Base-by-base conservation (phyloP, 64 coral and sea anemone species). In the Trachythela sp. region DNA sequence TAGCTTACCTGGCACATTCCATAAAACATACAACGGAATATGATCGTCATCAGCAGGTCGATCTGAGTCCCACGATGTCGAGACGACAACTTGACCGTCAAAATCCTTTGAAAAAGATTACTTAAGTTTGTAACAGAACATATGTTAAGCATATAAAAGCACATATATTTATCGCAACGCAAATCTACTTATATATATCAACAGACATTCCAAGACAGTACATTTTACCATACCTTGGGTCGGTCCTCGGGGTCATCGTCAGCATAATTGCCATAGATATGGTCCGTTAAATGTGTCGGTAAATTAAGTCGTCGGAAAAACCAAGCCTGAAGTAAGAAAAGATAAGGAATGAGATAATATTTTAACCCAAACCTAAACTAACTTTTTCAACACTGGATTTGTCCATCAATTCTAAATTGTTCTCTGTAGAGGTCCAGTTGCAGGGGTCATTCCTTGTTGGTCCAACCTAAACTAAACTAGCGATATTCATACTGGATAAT, bases 21-120 rank as follows among this genome's bases (percentile, higher is more conserved):
- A 97, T 15, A 94, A 83, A 0, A 91, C 86, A 84, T 97, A 97
- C 13, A 97, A 56, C 22, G 95, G 95, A 48, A 97, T 86, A 41
- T 88, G 88, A 67, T 97, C 95, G 18, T 86, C 60, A 24, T 94
- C 86, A 30, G 92, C 67, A 22, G 94, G 90, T 37, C 95, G 67
- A 35, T 97, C 95, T 15, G 83, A 86, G 52, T 97, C 95, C 95
- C 95, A 97, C 15, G 92, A 94, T 8, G 90, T 97, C n/a, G 95
- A 94, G 9, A 97, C 85, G 30, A 94, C 77, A 5, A 97, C 92
- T 50, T 97, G 92, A 70, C 85, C 94, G 71, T 92, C 88, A 83
- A 92, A 83, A 70, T 36, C 85, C 17, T 88, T 88, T 13, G 71
- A 35, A 27, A 32, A 39, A 13, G 26, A 77, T 22, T n/a, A 15